phyloP scores from a whole-genome alignment of 92 coral and sea anemone genomes.

The Palythoa grandis region DNA sequence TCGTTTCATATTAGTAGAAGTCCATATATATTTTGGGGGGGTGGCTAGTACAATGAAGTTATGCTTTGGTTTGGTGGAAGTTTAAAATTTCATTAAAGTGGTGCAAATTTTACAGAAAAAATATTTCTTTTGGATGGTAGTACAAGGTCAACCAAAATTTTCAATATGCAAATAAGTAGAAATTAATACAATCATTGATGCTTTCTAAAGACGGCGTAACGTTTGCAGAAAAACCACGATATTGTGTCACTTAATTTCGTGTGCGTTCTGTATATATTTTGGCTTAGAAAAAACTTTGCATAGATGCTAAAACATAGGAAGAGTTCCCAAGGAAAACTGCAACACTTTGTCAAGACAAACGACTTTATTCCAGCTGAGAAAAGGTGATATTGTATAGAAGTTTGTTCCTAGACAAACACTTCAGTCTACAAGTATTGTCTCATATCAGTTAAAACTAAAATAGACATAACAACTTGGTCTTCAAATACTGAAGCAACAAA shows the following conservation, averaged over 20 bases:
- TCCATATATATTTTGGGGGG: no score
- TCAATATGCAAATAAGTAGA: background rate
- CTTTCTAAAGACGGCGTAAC: background rate
- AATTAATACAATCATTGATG: background rate
- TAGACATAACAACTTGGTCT: background rate
- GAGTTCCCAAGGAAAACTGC: background rate
- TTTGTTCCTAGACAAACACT: background rate
- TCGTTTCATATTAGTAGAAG: no score
- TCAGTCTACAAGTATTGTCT: background rate
- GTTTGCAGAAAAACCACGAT: background rate
- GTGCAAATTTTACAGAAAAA: background rate
- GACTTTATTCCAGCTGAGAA: background rate
- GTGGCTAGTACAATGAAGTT: no score
- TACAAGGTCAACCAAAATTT: background rate
- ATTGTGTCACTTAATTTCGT: background rate
- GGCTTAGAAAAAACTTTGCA: background rate
- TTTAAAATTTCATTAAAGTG: background rate
- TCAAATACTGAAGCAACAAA: background rate
- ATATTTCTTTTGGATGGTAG: background rate
- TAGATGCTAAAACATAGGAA: background rate
- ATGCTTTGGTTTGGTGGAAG: no score
- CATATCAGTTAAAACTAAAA: background rate
- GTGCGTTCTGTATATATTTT: background rate
- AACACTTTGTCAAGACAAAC: background rate
- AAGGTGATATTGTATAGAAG: background rate